A percentile compares a stretch with the other conserved stretches of the same genome.
phyloP scores from a whole-genome alignment of 2,888 invertebrate species.

The Exephanes ischioxanthus region DNA sequence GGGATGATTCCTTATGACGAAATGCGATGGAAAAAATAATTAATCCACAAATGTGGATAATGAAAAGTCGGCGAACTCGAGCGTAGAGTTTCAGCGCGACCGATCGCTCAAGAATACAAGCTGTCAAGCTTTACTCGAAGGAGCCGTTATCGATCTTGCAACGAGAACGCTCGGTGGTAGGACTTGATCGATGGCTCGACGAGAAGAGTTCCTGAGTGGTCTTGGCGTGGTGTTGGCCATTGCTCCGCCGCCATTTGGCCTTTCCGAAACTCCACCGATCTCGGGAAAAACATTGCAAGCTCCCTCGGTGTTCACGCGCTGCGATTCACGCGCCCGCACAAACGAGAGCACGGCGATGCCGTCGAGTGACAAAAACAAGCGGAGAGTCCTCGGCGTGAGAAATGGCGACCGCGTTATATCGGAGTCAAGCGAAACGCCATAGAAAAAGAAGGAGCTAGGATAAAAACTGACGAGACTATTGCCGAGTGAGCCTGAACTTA shows the following conservation, averaged over 20 bases:
- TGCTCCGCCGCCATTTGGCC: neutral
- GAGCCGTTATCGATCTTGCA: slow-evolving; percentile 22
- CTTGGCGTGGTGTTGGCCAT: slow-evolving; percentile 1
- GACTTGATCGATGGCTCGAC: neutral
- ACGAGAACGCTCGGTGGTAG: neutral
- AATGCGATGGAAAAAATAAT: neutral
- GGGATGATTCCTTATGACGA: too few relatives aligned
- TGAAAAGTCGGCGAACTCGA: neutral
- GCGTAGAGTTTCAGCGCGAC: neutral
- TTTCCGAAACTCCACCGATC: slow-evolving; percentile 24
- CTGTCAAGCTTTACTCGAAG: neutral
- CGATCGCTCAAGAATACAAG: slow-evolving; percentile 17
- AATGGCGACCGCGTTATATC: slow-evolving; percentile 48
- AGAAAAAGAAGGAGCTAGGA: slow-evolving; percentile 30
- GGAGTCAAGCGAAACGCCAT: slow-evolving; percentile 29
- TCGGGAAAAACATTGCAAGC: slow-evolving; percentile 27
- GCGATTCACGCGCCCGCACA: slow-evolving; percentile 6
- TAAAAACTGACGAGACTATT: slow-evolving; percentile 66
- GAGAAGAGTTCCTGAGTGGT: slow-evolving; percentile 1
- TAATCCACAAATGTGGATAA: slow-evolving; percentile 11
- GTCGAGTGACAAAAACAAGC: slow-evolving; percentile 47
- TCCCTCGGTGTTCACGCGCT: neutral
- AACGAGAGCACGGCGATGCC: slow-evolving; percentile 15
- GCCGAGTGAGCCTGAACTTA: slow-evolving; percentile 55
- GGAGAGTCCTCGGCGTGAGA: slow-evolving; percentile 44